phyloP scores from a whole-genome alignment of 2,888 invertebrate species.

The Drosophila subsilvestris region DNA sequence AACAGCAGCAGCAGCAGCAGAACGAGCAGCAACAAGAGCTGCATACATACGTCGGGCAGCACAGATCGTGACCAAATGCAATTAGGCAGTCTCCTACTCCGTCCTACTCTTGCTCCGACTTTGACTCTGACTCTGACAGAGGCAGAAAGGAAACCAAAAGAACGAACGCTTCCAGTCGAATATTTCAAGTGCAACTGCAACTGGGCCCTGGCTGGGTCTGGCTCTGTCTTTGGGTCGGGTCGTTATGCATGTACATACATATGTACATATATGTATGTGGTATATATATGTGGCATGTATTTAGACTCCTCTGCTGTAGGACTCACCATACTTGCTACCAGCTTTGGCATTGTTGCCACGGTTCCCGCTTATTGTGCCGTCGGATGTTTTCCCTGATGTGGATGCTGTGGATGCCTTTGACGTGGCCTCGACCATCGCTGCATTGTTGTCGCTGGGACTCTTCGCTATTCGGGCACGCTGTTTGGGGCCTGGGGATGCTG shows the following conservation, averaged over 20 bases:
- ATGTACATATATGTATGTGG: not conserved
- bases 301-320: conserved; percentile 44
- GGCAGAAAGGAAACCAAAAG: conserved; percentile 14
- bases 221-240: not conserved
- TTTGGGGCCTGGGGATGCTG: conserved; percentile 42
- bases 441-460: conserved; percentile 31
- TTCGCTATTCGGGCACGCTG: too few species aligned
- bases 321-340: conserved; percentile 75
- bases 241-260: not conserved
- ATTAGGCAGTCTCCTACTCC: conserved; percentile 69
- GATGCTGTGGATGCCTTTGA: conserved; percentile 34
- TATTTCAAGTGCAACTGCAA: conserved; percentile 30
- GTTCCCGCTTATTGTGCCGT: conserved; percentile 29
- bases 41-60: conserved; percentile 59
- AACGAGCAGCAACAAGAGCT: conserved; percentile 45
- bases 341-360: conserved; percentile 51
- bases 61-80: conserved; percentile 81
- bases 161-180: conserved; percentile 2
- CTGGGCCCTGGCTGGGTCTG: conserved; percentile 3
- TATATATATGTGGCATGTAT: not conserved
- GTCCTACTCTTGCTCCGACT: not conserved
- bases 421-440: conserved; percentile 9
- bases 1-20: conserved; percentile 14
- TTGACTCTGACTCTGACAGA: not conserved
- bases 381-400: conserved; percentile 16